Evolutionary conservation across 2,888 invertebrate genomes (phyloP).

Genomic region (Sclerodermus sp.): DNA sequence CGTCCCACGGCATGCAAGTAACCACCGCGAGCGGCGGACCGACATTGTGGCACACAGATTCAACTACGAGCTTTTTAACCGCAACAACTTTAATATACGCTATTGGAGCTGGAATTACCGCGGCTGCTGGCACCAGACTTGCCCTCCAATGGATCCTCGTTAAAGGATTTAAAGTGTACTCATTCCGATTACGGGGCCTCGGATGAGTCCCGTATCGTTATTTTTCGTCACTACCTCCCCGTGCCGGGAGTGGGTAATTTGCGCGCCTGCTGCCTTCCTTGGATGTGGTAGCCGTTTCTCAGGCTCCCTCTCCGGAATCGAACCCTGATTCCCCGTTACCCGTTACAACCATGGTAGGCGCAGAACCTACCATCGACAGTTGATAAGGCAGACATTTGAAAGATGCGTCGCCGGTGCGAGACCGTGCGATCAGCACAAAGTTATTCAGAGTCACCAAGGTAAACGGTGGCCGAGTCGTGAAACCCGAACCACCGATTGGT

Average conservation of each 20-base stretch:
- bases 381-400: constrained; percentile 72
- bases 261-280: constrained; percentile 70
- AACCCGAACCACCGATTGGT: constrained; percentile 26
- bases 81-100: too few species aligned
- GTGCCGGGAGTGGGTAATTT: constrained; percentile 64
- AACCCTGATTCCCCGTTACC: constrained; percentile 64
- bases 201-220: constrained; percentile 59
- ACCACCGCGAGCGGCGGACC: too few species aligned
- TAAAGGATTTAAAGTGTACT: constrained; percentile 10
- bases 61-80: too few species aligned
- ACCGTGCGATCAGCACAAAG: constrained; percentile 49
- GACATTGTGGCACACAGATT: too few species aligned
- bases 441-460: constrained; percentile 60
- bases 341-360: constrained; percentile 68
- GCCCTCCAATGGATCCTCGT: constrained; percentile 11
- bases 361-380: constrained; percentile 68
- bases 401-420: constrained; percentile 63
- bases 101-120: constrained; percentile 67
- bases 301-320: constrained; percentile 69
- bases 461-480: constrained; percentile 16
- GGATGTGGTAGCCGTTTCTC: constrained; percentile 72
- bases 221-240: constrained; percentile 68
- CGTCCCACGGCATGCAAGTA: constrained; percentile 28
- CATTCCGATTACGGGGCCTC: constrained; percentile 19
- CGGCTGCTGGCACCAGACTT: constrained; percentile 64